A percentile compares a stretch with the other conserved stretches of the same genome.
phyloP scores from a whole-genome alignment of 2,113 vertebrate species.

The Scytalopus superciliaris region DNA sequence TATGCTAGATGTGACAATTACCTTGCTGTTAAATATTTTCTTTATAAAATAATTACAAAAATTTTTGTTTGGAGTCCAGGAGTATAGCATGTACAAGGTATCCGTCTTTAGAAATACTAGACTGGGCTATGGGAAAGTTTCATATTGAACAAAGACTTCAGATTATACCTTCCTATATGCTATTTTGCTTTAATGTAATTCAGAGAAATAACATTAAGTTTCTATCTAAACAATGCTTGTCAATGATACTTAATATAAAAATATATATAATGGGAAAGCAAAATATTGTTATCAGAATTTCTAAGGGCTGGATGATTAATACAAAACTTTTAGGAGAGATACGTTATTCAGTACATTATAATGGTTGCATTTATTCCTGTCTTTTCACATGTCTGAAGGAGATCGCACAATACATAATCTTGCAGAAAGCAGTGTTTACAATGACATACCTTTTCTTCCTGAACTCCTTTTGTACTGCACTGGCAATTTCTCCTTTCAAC shows the following conservation, averaged over 20 bases:
- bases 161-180: neutral
- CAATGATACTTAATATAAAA: neutral
- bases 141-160: neutral
- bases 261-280: conserved; percentile 17
- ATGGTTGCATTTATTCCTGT: conserved; percentile 39
- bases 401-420: conserved; percentile 40
- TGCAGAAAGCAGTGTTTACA: conserved; percentile 31
- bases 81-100: neutral
- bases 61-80: neutral
- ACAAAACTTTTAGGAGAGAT: neutral
- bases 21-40: neutral
- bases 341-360: conserved; percentile 30
- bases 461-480: conserved; percentile 14
- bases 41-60: neutral
- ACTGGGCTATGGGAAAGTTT: neutral
- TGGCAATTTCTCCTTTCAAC: conserved; percentile 37
- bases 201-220: neutral
- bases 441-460: conserved; percentile 18
- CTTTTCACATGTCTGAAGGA: conserved; percentile 30
- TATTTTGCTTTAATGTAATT: neutral
- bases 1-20: neutral
- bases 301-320: neutral
- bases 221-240: conserved; percentile 3
- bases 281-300: conserved; percentile 28
- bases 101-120: neutral